Percentiles rank a stretch among this genome's conserved stretches.
Conservation (phyloP, 2,888 invertebrate genomes). For the Abscondita cerata region DNA sequence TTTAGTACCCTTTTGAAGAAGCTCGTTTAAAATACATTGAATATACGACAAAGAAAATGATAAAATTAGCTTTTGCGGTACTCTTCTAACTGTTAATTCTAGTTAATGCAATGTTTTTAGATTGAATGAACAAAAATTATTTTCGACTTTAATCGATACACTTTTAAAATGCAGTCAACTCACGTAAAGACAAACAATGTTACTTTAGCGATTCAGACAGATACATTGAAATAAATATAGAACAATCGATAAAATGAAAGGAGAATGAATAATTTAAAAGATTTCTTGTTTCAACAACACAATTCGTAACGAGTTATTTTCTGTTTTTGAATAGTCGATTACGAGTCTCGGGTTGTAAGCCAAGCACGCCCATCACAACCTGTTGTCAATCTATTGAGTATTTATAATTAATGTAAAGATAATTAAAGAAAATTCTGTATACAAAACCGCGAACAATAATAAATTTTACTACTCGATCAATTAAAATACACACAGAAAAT, state of each 20-base stretch:
- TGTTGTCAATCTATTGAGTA: slow-evolving; percentile 11
- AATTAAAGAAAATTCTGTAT: slow-evolving; percentile 6
- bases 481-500: slow-evolving; percentile 15
- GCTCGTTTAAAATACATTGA: background rate
- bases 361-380: slow-evolving; percentile 14
- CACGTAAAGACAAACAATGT: slow-evolving; percentile 32
- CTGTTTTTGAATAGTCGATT: slow-evolving; percentile 21
- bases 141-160: slow-evolving; percentile 19
- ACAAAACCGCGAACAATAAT: slow-evolving; percentile 8
- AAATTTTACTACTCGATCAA: slow-evolving; percentile 13
- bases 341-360: slow-evolving; percentile 7
- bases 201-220: slow-evolving; percentile 32
- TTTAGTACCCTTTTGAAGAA: no score
- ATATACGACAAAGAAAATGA: background rate
- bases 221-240: slow-evolving; percentile 33
- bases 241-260: slow-evolving; percentile 32
- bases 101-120: background rate
- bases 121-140: slow-evolving; percentile 17
- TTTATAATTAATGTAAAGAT: background rate
- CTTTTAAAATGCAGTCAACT: slow-evolving; percentile 26
- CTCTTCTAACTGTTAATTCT: slow-evolving; percentile 9
- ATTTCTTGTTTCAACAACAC: slow-evolving; percentile 29
- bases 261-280: slow-evolving; percentile 29
- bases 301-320: slow-evolving; percentile 28
- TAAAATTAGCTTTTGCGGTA: slow-evolving; percentile 1